Evolutionary conservation across 2,797 vertebrate species (phyloP).

Genomic region (Manis javanica): DNA sequence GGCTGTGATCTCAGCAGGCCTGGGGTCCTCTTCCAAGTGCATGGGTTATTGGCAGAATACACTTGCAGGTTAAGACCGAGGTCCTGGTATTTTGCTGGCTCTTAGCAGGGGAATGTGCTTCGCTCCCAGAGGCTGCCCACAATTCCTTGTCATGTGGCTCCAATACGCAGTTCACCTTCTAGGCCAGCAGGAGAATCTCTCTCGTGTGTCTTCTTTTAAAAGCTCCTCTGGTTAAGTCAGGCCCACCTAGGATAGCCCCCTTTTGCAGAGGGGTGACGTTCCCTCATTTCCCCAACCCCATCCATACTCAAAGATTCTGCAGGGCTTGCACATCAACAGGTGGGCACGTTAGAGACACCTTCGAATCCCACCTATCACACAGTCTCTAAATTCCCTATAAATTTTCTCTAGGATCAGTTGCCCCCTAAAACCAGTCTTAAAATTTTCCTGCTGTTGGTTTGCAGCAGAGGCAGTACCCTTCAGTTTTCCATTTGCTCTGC

Average conservation of each 20-base stretch:
- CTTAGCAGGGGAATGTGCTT: not conserved
- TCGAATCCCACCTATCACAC: not conserved
- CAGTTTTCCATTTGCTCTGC: not conserved
- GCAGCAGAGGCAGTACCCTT: not conserved
- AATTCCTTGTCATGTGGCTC: not conserved
- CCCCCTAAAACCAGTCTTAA: not conserved
- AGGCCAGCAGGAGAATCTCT: not conserved
- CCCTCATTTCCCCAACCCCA: not conserved
- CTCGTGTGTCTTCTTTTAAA: not conserved
- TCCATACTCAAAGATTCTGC: no score
- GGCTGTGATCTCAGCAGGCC: not conserved
- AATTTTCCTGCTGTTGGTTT: not conserved
- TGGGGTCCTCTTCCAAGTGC: not conserved
- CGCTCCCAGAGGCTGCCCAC: not conserved
- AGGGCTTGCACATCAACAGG: not conserved
- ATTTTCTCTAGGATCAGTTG: not conserved
- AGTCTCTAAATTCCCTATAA: not conserved
- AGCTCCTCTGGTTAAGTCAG: not conserved
- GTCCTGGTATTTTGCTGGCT: not conserved
- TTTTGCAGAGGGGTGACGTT: not conserved
- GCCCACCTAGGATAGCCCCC: not conserved
- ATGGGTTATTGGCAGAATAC: not conserved
- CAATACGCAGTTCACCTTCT: not conserved
- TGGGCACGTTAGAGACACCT: not conserved
- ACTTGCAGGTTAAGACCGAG: not conserved